These are phyloP conservation scores for Hipposideros larvatus DNA, from an alignment of 2,797 vertebrate genomes.

Conservation along the genomic window DNA sequence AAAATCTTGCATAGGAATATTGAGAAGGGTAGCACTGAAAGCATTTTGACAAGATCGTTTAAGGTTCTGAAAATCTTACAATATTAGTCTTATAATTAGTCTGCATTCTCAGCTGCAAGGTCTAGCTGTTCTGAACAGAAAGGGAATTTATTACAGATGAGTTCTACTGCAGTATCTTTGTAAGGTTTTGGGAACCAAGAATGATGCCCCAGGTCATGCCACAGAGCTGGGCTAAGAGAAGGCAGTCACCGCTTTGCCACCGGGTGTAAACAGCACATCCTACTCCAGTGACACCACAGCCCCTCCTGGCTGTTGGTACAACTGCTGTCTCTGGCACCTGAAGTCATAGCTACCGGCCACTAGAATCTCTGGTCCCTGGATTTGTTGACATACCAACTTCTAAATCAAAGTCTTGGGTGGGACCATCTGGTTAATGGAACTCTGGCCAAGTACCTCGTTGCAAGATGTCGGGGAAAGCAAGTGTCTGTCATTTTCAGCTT, in stretches of 20 bases:
- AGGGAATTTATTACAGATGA: neutral
- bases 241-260: rapidly evolving
- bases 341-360: rapidly evolving
- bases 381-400: neutral
- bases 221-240: neutral
- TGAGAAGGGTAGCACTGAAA: neutral
- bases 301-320: neutral
- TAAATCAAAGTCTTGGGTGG: neutral
- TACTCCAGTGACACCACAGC: neutral
- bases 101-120: neutral
- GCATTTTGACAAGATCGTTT: neutral
- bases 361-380: neutral
- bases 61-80: neutral
- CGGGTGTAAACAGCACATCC: rapidly evolving
- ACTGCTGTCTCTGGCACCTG: neutral
- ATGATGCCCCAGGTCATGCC: neutral
- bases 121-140: neutral
- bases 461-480: neutral
- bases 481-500: neutral
- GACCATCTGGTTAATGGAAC: neutral
- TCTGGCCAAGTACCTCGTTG: neutral
- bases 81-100: neutral
- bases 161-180: neutral
- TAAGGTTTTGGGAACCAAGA: neutral
- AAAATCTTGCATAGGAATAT: neutral